Percentiles rank a stretch among this genome's conserved stretches.
Conservation (phyloP, 1,140 invertebrate species). For the Bombus huntii region DNA sequence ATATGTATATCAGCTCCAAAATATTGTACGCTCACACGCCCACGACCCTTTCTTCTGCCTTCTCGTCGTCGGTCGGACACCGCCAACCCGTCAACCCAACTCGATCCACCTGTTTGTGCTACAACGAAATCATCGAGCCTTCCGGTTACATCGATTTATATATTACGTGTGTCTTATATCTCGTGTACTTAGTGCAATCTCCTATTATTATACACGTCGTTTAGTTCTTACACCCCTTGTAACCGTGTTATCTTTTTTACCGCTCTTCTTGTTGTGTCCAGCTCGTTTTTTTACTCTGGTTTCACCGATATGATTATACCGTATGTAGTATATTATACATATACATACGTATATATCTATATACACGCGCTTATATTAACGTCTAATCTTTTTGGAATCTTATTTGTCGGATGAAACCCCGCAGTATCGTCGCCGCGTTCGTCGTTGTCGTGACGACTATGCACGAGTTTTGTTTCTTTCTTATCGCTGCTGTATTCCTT, state of each 20-base stretch:
- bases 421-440: not conserved
- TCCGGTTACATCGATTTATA: constrained; percentile 27
- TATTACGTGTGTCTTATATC: not conserved
- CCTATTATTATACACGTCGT: constrained; percentile 7
- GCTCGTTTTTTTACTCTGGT: not conserved
- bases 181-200: constrained; percentile 13
- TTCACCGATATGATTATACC: not conserved
- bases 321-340: not conserved
- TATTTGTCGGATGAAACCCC: constrained; percentile 38
- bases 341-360: not conserved
- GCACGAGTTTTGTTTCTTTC: not conserved
- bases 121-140: constrained; percentile 49
- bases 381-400: constrained; percentile 21
- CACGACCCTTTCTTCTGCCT: constrained; percentile 47
- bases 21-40: constrained; percentile 31
- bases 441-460: not conserved
- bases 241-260: constrained; percentile 20
- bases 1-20: constrained; percentile 27
- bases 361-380: not conserved
- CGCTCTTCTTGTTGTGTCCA: constrained; percentile 14
- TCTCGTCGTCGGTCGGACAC: constrained; percentile 58
- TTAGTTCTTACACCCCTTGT: not conserved
- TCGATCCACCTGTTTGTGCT: constrained; percentile 56
- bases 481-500: not conserved
- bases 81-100: constrained; percentile 34